Base-by-base conservation (phyloP, 2,113 vertebrate genomes). In the Melozone crissalis region DNA sequence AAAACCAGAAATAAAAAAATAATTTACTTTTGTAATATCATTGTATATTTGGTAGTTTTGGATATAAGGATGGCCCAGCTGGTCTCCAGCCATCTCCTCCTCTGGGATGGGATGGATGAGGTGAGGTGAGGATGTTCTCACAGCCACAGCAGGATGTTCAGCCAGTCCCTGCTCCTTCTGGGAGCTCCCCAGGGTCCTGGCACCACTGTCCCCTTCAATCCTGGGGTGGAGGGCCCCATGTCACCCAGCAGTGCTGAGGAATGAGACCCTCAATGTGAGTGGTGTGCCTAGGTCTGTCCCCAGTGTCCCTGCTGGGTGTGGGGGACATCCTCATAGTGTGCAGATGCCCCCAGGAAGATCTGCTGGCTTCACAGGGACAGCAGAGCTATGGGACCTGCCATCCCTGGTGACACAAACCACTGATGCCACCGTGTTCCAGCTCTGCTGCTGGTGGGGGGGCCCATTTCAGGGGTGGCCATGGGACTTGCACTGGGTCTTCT, bases 1-100 rank as follows among this genome's bases (percentile, higher is more conserved):
- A 91, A 82, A 77, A 73, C 33, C 51, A 55, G 65, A 76, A 95
- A 94, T 91, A 85, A 95, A 83, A 83, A 78, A 55, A 2, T 58
- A 28, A 49, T 85, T 91, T 94, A 96, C 87, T 96, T 97, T 96
- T 96, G 87, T 97, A 97, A 93, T 65, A 93, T 11, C 44, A 71
- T 18, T 19, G 61, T 66, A 1, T 58, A 27, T 76, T 30, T 37
- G 66, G 65, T 61, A 49, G 43, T 79, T 86, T 89, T 75, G 88
- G 26, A 52, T 28, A 15, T 21, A 39, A 55, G 57, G 47, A 8
- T 44, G 10, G 5, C n/a, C 67, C 23, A 43, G 61, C 59, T 13
- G 12, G n/a, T 81, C 57, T 61, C 68, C 62, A 59, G 17, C 13
- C 19, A 1, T 17, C 63, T 75, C 63, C 44, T 66, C 66, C 54